Conservation (phyloP, 2,888 invertebrate genomes). For the Rhagonycha lutea region DNA sequence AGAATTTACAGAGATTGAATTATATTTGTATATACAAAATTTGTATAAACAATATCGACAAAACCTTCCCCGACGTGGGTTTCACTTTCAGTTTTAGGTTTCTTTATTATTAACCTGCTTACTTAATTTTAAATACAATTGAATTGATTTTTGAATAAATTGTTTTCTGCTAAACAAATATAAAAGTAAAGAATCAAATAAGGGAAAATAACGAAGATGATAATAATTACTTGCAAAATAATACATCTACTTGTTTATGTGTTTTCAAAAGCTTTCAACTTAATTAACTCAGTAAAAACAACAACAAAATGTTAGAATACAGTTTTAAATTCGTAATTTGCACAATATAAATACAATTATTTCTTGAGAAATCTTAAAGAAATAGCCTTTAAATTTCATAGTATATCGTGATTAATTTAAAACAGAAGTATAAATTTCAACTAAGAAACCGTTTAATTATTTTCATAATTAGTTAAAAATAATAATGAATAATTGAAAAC, state of each 20-base stretch:
- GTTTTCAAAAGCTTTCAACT: not conserved
- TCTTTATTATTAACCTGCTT: too few species aligned
- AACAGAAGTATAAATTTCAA: not conserved
- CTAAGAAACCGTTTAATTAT: not conserved
- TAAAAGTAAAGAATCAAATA: too few species aligned
- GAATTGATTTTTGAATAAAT: not conserved
- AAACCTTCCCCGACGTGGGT: too few species aligned
- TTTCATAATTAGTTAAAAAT: not conserved
- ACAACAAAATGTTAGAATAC: not conserved
- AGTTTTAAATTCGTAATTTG: not conserved
- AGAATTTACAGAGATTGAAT: too few species aligned
- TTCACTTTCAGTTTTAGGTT: too few species aligned
- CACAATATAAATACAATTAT: not conserved
- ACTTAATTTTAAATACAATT: not conserved
- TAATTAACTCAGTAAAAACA: not conserved
- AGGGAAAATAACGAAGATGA: not conserved
- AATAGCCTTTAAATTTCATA: not conserved
- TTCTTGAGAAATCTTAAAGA: not conserved
- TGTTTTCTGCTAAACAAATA: too few species aligned
- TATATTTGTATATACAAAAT: too few species aligned
- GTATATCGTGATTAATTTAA: not conserved
- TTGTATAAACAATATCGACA: too few species aligned
- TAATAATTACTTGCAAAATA: not conserved
- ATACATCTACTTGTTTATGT: not conserved
- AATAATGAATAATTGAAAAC: not conserved